A percentile compares a stretch with the other conserved stretches of the same genome.
Evolutionary conservation across 2,888 invertebrate species (phyloP).

Genomic region (Spatulosminthurus flaviceps): DNA sequence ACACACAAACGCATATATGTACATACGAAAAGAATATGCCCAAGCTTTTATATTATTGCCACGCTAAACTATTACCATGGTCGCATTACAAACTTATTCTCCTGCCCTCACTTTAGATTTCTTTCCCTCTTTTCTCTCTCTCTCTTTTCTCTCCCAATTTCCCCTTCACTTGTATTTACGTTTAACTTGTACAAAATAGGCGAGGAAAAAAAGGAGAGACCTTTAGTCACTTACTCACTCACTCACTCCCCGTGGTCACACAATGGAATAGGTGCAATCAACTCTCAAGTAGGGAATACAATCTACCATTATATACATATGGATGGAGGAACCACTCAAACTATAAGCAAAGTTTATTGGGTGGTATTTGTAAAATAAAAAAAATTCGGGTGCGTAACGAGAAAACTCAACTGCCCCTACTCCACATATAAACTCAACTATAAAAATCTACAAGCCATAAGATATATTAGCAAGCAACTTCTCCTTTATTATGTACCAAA

Average conservation of each 20-base stretch:
- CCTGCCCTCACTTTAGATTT: not conserved
- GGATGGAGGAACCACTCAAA: not conserved
- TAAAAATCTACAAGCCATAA: too few species aligned
- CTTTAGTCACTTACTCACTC: constrained; percentile 1
- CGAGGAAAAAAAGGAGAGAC: not conserved
- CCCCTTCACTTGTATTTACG: not conserved
- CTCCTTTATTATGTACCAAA: too few species aligned
- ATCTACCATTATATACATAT: not conserved
- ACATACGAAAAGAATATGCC: not conserved
- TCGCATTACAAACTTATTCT: not conserved
- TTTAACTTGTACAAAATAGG: not conserved
- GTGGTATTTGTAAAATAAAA: not conserved
- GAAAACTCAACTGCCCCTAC: too few species aligned
- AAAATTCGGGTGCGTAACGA: not conserved
- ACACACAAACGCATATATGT: not conserved
- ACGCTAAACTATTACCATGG: not conserved
- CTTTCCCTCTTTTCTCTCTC: not conserved
- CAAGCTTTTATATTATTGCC: constrained; percentile 22
- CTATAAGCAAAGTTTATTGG: not conserved
- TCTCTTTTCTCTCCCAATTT: too few species aligned
- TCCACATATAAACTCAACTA: too few species aligned
- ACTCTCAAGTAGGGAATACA: not conserved
- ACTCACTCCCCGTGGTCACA: constrained; percentile 18
- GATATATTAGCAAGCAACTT: too few species aligned
- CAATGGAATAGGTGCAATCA: not conserved